Base-by-base conservation (phyloP, 2,113 vertebrate species). In the Bostrychus sinensis region DNA sequence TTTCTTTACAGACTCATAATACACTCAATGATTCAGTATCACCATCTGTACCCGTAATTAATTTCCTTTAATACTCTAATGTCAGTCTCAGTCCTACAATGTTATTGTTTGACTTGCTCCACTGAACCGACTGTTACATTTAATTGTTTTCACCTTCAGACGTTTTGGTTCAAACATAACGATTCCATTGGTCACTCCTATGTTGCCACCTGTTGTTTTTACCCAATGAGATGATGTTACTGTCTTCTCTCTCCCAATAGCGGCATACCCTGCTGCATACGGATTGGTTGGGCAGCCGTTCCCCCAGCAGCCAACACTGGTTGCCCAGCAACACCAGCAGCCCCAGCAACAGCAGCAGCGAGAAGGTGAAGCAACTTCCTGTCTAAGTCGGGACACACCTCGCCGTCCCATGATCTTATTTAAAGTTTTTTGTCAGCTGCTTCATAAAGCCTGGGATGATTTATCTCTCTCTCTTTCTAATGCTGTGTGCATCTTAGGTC, bases 231-330 rank as follows among this genome's bases (percentile, higher is more conserved):
- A 70, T 54, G 71, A 69, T 80, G 70, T 80, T 62, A 51, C 57
- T 41, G 59, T 80, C 62, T 32, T 80, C 59, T 64, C 70, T 80
- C 64, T 59, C 59, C 62, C 86, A 89, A 77, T 91, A 95, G 94
- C 95, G 25, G 93, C 95, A 26, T 96, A 96, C 70, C 95, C 95
- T 3, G 90, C 95, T 17, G 94, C 95, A 54, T 96, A 96, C 56
- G 94, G 94, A 86, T 90, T 96, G 89, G 93, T 96, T 11, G 93
- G 94, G 0, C 94, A 93, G 46, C 93, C 94, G 2, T 96, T 94
- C 77, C 92, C 94, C 37, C 95, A 95, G 84, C 94, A 94, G 77
- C 94, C 93, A 4, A 87, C 94, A 74, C 81, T 95, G 75, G 92
- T 95, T 45, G 86, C 93, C 66, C 93, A 95, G 89, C 95, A 95